Evolutionary conservation across 2,113 vertebrate species (phyloP).

Genomic region (Lepus timidus): DNA sequence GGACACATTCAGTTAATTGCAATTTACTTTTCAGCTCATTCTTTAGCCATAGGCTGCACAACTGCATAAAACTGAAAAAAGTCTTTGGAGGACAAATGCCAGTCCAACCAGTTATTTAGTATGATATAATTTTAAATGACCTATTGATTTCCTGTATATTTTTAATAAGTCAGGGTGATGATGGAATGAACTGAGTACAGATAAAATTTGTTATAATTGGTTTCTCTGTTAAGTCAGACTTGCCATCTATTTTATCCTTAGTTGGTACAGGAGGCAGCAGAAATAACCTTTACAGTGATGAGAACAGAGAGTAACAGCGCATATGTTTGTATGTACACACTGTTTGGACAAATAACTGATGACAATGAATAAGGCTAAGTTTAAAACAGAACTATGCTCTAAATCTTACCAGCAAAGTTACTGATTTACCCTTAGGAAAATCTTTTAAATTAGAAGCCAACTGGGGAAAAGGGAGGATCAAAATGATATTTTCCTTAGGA

Average conservation of each 20-base stretch:
- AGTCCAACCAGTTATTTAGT: slow-evolving; percentile 14
- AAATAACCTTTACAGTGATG: neutral
- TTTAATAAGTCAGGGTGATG: slow-evolving; percentile 25
- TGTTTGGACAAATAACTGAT: neutral
- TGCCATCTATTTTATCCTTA: neutral
- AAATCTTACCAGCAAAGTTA: slow-evolving; percentile 19
- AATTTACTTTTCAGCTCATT: slow-evolving; percentile 67
- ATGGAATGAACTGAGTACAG: neutral
- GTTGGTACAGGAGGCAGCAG: neutral
- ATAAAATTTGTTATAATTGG: slow-evolving; percentile 33
- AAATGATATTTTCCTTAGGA: neutral
- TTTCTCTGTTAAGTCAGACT: neutral
- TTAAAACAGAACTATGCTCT: neutral
- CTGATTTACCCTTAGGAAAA: slow-evolving; percentile 10
- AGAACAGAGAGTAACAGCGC: neutral
- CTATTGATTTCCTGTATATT: neutral
- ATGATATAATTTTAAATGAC: slow-evolving; percentile 52
- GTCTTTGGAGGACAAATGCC: slow-evolving; percentile 40
- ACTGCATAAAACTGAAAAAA: slow-evolving; percentile 28
- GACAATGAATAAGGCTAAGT: neutral
- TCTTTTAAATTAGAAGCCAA: neutral
- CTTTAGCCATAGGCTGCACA: slow-evolving; percentile 2
- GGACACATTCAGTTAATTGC: slow-evolving; percentile 61
- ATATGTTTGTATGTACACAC: neutral
- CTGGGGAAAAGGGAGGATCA: neutral